These are phyloP conservation scores for Platysternon megacephalum DNA, from an alignment of 2,113 vertebrate genomes.

Conservation along the genomic window DNA sequence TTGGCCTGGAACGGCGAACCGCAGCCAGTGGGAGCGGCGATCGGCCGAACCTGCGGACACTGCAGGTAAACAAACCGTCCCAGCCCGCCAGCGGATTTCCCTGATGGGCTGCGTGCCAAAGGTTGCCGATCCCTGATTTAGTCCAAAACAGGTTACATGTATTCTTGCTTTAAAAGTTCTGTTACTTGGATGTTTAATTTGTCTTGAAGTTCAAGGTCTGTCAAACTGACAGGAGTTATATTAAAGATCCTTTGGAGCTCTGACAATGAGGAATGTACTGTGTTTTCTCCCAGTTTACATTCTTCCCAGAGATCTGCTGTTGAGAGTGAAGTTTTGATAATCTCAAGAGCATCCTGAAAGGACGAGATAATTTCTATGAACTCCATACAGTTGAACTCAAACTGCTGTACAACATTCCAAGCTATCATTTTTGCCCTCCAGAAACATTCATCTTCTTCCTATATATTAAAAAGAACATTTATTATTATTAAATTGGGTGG, in stretches of 20 bases:
- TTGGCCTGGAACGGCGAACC: too few relatives aligned
- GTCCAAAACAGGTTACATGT: slow-evolving; percentile 43
- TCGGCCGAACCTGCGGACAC: too few relatives aligned
- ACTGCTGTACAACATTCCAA: neutral
- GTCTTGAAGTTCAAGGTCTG: slow-evolving; percentile 10
- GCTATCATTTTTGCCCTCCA: neutral
- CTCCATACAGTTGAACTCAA: neutral
- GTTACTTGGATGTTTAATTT: slow-evolving; percentile 31
- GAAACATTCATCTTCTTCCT: neutral
- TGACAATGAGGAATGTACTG: neutral
- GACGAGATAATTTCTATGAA: neutral
- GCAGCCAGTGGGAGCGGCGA: too few relatives aligned
- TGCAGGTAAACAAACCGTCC: too few relatives aligned
- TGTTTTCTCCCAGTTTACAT: neutral
- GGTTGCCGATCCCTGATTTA: neutral
- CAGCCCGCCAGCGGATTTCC: too few relatives aligned
- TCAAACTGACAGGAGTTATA: slow-evolving; percentile 2
- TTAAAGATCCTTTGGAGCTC: neutral
- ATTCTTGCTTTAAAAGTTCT: slow-evolving; percentile 28
- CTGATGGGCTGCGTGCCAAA: too few relatives aligned
- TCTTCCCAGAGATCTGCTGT: neutral
- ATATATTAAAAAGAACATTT: neutral
- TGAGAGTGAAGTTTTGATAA: neutral
- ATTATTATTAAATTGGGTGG: too few relatives aligned
- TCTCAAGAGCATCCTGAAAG: neutral